Conservation (phyloP, 1,140 invertebrate species). For the Pectinophora gossypiella region DNA sequence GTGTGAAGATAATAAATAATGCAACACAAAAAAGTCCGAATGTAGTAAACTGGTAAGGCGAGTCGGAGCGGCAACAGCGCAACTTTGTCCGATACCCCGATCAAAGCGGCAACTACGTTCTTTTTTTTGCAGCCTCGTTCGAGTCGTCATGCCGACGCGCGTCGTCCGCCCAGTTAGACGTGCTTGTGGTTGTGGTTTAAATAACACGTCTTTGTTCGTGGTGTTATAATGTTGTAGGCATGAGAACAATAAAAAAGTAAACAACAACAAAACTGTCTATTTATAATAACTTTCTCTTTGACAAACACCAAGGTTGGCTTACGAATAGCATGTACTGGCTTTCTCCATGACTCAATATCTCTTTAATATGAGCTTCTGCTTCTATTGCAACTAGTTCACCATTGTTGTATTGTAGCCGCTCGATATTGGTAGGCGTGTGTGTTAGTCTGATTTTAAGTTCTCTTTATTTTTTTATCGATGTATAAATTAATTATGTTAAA, state of each 20-base stretch:
- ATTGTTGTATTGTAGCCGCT: too few species aligned
- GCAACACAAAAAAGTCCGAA: not conserved
- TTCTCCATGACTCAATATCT: not conserved
- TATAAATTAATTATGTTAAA: too few species aligned
- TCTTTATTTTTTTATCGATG: too few species aligned
- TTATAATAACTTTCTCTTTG: not conserved
- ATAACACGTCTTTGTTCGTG: not conserved
- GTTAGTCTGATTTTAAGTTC: too few species aligned
- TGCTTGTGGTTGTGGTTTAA: conserved; percentile 20
- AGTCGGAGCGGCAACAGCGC: conserved; percentile 51
- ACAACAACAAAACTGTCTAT: not conserved
- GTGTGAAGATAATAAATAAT: not conserved
- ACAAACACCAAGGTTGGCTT: not conserved
- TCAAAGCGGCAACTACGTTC: conserved; percentile 56
- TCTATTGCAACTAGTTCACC: too few species aligned
- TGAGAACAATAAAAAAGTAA: not conserved
- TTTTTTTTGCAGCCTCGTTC: conserved; percentile 37
- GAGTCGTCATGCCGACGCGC: conserved; percentile 43
- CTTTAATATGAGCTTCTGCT: not conserved
- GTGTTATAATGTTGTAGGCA: not conserved
- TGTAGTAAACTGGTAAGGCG: conserved; percentile 21
- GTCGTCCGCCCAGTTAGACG: conserved; percentile 26
- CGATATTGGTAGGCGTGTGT: too few species aligned
- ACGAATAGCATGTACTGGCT: not conserved
- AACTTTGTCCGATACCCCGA: conserved; percentile 41